Evolutionary conservation across 2,113 vertebrate genomes (phyloP).

Genomic region (Oreotrochilus melanogaster): DNA sequence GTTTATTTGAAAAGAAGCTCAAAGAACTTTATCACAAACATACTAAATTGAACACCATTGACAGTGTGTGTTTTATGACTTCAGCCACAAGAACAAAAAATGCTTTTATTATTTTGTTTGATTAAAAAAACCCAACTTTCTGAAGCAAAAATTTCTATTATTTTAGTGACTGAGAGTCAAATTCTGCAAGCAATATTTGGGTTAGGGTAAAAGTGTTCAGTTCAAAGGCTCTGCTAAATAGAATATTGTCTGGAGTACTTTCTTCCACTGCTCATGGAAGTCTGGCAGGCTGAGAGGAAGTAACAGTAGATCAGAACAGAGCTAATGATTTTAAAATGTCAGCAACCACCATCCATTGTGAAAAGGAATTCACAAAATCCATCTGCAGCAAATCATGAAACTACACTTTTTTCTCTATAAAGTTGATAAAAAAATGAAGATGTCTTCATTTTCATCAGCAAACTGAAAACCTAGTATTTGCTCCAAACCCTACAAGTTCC

Average conservation of each 20-base stretch:
- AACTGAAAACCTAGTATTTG: background rate
- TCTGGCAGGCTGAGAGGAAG: background rate
- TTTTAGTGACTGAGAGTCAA: slow-evolving; percentile 17
- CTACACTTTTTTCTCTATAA: background rate
- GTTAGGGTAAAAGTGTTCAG: background rate
- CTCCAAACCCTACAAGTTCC: background rate
- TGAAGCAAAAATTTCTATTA: slow-evolving; percentile 23
- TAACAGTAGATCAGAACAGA: background rate
- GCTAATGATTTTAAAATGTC: background rate
- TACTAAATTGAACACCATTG: slow-evolving; percentile 50
- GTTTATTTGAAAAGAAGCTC: slow-evolving; percentile 74
- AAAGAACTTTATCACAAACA: slow-evolving; percentile 71
- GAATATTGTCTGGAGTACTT: background rate
- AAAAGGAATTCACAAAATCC: background rate
- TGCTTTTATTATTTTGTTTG: background rate
- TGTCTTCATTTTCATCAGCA: background rate
- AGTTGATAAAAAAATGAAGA: background rate
- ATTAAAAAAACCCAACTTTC: slow-evolving; percentile 22
- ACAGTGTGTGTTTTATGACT: slow-evolving; percentile 60
- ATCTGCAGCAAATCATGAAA: background rate
- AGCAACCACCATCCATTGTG: background rate
- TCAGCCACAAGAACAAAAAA: slow-evolving; percentile 42
- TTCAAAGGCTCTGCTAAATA: background rate
- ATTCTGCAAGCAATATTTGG: background rate
- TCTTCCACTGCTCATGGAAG: background rate